Percentiles rank a stretch among this genome's conserved stretches.
Evolutionary conservation across 1,140 invertebrate species (phyloP).

Genomic region (Oryctes rhinoceros): DNA sequence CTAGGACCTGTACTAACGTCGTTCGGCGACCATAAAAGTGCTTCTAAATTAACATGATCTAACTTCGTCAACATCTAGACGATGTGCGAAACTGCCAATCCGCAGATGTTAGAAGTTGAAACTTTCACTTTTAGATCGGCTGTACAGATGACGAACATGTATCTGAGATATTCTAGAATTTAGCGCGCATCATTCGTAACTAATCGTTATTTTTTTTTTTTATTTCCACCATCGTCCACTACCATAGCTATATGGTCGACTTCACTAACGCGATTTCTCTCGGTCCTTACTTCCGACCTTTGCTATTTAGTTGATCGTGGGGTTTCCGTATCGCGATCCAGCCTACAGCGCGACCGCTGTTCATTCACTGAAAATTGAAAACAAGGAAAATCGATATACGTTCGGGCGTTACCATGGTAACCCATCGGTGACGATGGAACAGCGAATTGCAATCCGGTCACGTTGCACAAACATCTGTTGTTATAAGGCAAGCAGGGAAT

Average conservation of each 20-base stretch:
- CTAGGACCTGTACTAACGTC: not conserved
- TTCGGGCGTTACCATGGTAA: not conserved
- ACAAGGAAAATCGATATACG: slow-evolving; percentile 34
- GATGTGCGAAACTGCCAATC: too few species aligned
- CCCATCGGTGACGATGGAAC: not conserved
- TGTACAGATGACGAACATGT: not conserved
- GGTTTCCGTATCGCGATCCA: not conserved
- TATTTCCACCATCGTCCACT: not conserved
- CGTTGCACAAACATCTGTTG: slow-evolving; percentile 20
- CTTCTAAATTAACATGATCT: too few species aligned
- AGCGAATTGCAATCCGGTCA: not conserved
- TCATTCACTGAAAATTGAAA: slow-evolving; percentile 33
- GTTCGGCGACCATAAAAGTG: too few species aligned
- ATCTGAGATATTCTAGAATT: not conserved
- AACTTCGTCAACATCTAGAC: too few species aligned
- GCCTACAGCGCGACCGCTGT: not conserved
- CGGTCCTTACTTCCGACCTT: not conserved
- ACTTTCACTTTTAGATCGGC: not conserved
- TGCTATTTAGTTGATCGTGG: not conserved
- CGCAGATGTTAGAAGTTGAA: too few species aligned
- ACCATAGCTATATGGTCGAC: not conserved
- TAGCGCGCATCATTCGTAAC: not conserved
- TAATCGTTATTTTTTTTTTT: not conserved
- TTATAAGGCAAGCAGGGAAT: not conserved
- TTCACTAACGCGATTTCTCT: not conserved